A percentile compares a stretch with the other conserved stretches of the same genome.
Conservation (phyloP, 2,113 vertebrate genomes). For the Tauraco erythrolophus region DNA sequence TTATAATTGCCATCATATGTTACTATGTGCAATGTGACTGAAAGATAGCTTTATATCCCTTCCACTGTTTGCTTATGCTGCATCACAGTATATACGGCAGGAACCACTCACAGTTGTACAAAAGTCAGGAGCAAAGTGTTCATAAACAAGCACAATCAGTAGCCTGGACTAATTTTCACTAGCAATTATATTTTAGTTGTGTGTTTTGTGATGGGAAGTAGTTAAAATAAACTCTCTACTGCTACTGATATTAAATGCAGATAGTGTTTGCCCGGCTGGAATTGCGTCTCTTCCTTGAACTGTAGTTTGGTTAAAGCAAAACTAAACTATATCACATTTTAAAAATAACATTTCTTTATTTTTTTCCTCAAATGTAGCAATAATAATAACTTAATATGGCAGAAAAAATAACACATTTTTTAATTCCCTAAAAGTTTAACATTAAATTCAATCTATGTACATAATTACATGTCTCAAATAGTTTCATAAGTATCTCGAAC, state of each 20-base stretch:
- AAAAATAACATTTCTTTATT: not conserved
- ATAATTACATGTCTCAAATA: conserved; percentile 10
- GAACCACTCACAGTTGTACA: not conserved
- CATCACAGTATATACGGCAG: not conserved
- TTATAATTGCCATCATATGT: conserved; percentile 33
- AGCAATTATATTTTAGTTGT: not conserved
- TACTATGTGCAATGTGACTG: not conserved
- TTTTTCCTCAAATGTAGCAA: not conserved
- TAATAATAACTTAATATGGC: not conserved
- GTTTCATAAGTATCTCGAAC: not conserved
- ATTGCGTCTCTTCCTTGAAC: not conserved
- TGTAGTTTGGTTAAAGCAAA: not conserved
- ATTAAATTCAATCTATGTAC: not conserved
- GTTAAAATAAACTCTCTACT: not conserved
- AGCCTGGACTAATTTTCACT: not conserved
- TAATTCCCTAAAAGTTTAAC: not conserved
- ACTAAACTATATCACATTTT: not conserved
- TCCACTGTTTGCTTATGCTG: not conserved
- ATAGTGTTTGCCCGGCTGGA: not conserved
- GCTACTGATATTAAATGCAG: not conserved
- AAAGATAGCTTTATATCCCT: not conserved
- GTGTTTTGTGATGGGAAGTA: not conserved
- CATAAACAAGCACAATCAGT: not conserved
- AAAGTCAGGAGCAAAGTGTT: not conserved
- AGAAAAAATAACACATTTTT: not conserved